These are phyloP conservation scores for Gallinago media DNA, from an alignment of 2,113 vertebrate species.

Conservation along the genomic window DNA sequence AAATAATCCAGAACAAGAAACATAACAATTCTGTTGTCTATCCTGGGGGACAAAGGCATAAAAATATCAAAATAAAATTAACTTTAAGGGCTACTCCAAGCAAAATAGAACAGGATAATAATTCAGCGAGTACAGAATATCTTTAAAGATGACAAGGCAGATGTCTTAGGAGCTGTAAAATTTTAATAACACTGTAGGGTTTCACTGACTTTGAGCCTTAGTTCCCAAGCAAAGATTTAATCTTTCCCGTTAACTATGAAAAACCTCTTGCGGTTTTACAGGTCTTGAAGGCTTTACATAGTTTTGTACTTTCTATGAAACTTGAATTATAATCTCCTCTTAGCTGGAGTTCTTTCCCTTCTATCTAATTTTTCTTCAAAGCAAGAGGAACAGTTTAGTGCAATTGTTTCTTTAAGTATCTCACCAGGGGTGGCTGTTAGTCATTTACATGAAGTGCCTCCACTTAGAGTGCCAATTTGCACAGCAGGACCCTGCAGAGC, in stretches of 20 bases:
- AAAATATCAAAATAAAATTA: not conserved
- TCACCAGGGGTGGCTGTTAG: constrained; percentile 45
- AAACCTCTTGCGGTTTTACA: constrained; percentile 9
- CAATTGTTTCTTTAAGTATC: constrained; percentile 51
- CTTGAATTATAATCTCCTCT: not conserved
- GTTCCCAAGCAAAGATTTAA: not conserved
- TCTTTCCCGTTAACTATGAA: not conserved
- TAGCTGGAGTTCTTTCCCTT: constrained; percentile 17
- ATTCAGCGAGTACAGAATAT: not conserved
- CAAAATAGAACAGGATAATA: not conserved
- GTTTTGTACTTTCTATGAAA: not conserved
- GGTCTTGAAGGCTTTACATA: not conserved
- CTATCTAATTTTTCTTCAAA: constrained; percentile 31
- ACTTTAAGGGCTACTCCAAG: not conserved
- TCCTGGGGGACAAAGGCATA: not conserved
- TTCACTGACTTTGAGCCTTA: not conserved
- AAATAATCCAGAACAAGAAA: not conserved
- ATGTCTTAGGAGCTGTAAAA: not conserved
- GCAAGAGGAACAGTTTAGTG: constrained; percentile 4
- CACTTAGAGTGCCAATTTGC: constrained; percentile 31
- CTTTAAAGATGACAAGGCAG: not conserved
- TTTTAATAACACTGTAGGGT: not conserved
- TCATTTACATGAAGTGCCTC: constrained; percentile 6
- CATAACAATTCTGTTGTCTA: not conserved
- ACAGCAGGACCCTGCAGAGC: constrained; percentile 30